A percentile compares a stretch with the other conserved stretches of the same genome.
phyloP scores from a whole-genome alignment of 2,888 invertebrate genomes.

The Amaurobius ferox region DNA sequence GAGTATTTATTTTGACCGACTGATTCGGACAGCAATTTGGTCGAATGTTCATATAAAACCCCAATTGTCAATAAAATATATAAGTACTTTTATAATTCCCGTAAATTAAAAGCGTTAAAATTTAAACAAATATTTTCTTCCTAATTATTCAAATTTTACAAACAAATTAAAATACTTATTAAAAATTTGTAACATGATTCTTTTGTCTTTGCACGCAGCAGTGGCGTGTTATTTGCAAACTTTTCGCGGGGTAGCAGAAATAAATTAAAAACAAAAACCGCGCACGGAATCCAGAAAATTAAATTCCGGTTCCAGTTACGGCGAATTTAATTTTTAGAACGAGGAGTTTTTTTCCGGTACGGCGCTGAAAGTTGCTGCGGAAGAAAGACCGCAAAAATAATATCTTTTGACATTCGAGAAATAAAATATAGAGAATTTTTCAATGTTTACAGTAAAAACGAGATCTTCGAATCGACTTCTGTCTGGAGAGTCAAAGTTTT shows the following conservation, averaged over 20 bases:
- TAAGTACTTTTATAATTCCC: too few relatives aligned
- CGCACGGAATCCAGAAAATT: neutral
- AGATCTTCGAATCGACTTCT: constrained; percentile 47
- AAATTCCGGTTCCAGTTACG: neutral
- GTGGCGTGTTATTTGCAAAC: constrained; percentile 3
- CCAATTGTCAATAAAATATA: too few relatives aligned
- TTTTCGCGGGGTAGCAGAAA: neutral
- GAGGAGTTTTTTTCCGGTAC: neutral
- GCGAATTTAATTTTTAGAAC: neutral
- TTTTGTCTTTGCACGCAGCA: neutral
- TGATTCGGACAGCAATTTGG: too few relatives aligned
- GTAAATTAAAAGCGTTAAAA: too few relatives aligned
- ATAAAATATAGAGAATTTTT: constrained; percentile 63
- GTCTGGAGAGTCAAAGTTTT: constrained; percentile 61
- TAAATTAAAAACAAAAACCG: constrained; percentile 4
- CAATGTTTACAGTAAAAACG: constrained; percentile 70
- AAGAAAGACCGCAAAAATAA: neutral
- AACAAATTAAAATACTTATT: neutral
- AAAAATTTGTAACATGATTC: neutral
- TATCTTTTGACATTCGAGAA: constrained; percentile 18
- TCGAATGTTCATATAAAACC: too few relatives aligned
- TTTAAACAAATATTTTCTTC: neutral
- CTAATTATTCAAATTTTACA: neutral
- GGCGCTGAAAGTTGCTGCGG: neutral
- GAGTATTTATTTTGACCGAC: too few relatives aligned